phyloP scores from a whole-genome alignment of 1,140 invertebrate genomes.

The Melitaea cinxia region DNA sequence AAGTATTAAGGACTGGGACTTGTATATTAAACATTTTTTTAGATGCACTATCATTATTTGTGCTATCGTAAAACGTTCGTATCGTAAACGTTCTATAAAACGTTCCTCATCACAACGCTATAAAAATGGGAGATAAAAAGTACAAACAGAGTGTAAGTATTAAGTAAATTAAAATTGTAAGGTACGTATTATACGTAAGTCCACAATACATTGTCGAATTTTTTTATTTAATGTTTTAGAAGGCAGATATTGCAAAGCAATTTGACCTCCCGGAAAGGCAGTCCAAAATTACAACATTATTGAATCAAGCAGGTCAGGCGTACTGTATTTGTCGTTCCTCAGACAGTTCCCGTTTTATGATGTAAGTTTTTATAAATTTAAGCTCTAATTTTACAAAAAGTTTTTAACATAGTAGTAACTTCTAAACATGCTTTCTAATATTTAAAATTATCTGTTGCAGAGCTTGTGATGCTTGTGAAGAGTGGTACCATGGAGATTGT shows the following conservation, averaged over 20 bases:
- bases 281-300: constrained; percentile 93
- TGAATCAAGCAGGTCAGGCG: constrained; percentile 93
- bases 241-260: constrained; percentile 94
- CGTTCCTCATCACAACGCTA: background rate
- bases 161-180: background rate
- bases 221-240: constrained; percentile 80
- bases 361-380: constrained; percentile 83
- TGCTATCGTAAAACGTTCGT: background rate
- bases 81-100: background rate
- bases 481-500: constrained; percentile 99
- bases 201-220: background rate
- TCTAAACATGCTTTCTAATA: background rate
- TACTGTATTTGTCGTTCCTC: constrained; percentile 97
- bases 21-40: too few relatives aligned
- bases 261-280: constrained; percentile 94
- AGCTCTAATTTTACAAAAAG: background rate
- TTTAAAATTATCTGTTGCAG: constrained; percentile 54
- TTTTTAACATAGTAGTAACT: background rate
- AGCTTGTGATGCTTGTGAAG: constrained; percentile 97
- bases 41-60: too few relatives aligned
- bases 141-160: constrained; percentile 70
- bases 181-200: background rate
- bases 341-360: constrained; percentile 97
- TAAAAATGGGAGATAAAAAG: constrained; percentile 68
- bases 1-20: too few relatives aligned